Evolutionary conservation across 2,888 invertebrate species (phyloP).

Genomic region (Idaea aversata): DNA sequence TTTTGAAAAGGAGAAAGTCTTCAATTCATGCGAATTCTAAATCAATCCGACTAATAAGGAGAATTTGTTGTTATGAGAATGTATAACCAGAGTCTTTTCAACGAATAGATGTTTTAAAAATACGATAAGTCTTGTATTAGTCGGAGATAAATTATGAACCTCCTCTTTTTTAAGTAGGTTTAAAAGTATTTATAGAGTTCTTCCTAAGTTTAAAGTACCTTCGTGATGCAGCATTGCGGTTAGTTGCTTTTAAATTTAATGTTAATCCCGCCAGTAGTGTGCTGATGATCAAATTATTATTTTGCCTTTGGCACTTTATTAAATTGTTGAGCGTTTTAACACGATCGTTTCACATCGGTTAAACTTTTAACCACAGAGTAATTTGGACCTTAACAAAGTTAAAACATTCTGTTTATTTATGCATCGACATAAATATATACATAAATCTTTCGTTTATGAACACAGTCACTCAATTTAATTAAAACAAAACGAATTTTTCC

Average conservation of each 20-base stretch:
- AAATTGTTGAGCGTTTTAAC: neutral
- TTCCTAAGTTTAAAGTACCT: no score
- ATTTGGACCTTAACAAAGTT: neutral
- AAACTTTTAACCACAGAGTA: neutral
- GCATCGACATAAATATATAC: neutral
- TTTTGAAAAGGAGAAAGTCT: no score
- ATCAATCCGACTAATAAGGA: no score
- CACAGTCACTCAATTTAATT: neutral
- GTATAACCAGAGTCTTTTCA: no score
- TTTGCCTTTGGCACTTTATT: conserved; percentile 9
- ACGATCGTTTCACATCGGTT: neutral
- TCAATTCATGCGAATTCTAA: no score
- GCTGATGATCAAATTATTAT: conserved; percentile 9
- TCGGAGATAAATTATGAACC: no score
- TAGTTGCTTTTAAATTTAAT: conserved; percentile 8
- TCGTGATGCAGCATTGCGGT: neutral
- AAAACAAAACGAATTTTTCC: neutral
- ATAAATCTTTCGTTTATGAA: neutral
- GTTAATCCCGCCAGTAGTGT: neutral
- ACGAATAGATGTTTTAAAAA: no score
- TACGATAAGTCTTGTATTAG: no score
- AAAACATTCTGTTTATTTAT: neutral
- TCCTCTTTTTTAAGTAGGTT: no score
- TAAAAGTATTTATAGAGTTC: no score
- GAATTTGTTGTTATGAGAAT: no score